Base-by-base conservation (phyloP, 2,888 invertebrate species). In the Melanotus villosus region DNA sequence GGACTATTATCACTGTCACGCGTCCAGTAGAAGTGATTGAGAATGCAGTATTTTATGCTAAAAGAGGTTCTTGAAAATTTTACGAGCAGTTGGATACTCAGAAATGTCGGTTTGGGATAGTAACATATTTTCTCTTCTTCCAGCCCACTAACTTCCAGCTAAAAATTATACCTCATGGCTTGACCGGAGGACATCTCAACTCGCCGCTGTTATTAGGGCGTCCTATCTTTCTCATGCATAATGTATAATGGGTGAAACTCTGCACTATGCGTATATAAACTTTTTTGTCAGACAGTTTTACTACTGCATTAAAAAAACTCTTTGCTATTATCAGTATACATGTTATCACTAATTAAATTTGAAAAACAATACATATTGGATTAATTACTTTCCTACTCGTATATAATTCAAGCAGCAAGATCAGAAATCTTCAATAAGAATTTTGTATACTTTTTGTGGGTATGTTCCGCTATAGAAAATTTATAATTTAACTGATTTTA, bases 111-210 rank as follows among this genome's bases (percentile, higher is more conserved):
- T 76, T 75, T 72, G 77, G 77, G 80, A 80, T 78, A 79, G 78
- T 79, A 81, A 81, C 82, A 83, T 83, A 83, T 83, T 84, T 80
- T 76, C 77, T 82, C 79, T 79, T 80, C 81, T 83, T 83, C 82
- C 82, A 78, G 79, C 77, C 80, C 80, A 82, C 80, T 82, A 80
- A 79, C 76, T 79, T 80, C 76, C 77, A 79, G 79, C 82, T 79
- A 81, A 83, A 83, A 82, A 83, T 83, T 82, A 82, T 83, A 81
- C 81, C 79, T 79, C 78, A 72, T 77, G 78, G 77, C 78, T 80
- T 81, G 81, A 81, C 81, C 81, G 80, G 76, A 78, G 81, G 80
- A 79, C 79, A 77, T 78, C 77, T 78, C 80, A 77, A 78, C 79
- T 79, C 76, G 69, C 65, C 76, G 73, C 75, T 73, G 80, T 80